These are phyloP conservation scores for Onychorhynchus coronatus DNA, from an alignment of 2,113 vertebrate species.

Conservation along the genomic window DNA sequence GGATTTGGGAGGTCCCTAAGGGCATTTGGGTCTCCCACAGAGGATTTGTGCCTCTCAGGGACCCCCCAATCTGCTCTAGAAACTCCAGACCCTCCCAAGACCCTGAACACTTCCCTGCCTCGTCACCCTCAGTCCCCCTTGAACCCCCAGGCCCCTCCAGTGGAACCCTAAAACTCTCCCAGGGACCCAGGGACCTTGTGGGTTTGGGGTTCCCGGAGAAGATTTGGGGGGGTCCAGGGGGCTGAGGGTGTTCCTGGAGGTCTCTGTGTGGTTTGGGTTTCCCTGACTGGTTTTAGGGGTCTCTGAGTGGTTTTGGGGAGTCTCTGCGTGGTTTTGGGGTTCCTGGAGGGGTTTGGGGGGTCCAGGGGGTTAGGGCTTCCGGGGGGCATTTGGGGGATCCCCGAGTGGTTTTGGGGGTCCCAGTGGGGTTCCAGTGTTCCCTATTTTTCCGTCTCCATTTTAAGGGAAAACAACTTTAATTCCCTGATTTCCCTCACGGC, in stretches of 20 bases:
- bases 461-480: background rate
- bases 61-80: background rate
- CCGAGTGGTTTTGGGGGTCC: background rate
- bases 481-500: background rate
- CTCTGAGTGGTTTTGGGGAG: too few relatives aligned
- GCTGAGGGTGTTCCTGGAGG: too few relatives aligned
- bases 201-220: too few relatives aligned
- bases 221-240: too few relatives aligned
- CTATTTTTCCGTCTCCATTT: background rate
- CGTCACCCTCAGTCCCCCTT: background rate
- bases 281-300: too few relatives aligned
- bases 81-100: background rate
- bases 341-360: background rate
- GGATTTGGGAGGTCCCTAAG: background rate
- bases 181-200: background rate
- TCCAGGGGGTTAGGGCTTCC: too few relatives aligned
- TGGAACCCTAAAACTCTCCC: background rate
- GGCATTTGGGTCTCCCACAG: too few relatives aligned
- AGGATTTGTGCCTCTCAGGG: too few relatives aligned
- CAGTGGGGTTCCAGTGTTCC: background rate
- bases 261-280: too few relatives aligned
- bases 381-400: too few relatives aligned
- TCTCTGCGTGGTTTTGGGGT: background rate
- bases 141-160: fast-evolving
- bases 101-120: too few relatives aligned